Evolutionary conservation across 2,888 invertebrate species (phyloP).

Genomic region (Hedya salicella): DNA sequence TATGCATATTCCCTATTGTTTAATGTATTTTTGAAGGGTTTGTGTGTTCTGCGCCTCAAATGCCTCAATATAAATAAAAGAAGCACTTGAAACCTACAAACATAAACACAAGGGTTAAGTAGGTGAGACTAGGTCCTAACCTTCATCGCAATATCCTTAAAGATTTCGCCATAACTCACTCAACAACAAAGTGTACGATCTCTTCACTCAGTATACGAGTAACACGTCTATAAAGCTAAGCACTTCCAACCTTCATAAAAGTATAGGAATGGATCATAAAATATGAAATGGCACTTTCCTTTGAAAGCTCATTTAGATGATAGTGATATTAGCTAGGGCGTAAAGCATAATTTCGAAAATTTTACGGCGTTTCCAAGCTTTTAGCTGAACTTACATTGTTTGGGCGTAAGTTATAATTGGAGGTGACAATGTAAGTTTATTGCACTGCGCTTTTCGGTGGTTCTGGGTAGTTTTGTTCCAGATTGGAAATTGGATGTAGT

Average conservation of each 20-base stretch:
- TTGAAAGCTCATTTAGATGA: slow-evolving; percentile 43
- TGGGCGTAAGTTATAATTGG: slow-evolving; percentile 28
- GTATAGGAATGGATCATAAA: slow-evolving; percentile 44
- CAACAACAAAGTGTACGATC: slow-evolving; percentile 39
- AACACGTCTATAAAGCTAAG: slow-evolving; percentile 43
- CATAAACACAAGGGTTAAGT: too few relatives aligned
- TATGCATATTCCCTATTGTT: too few relatives aligned
- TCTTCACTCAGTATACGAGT: slow-evolving; percentile 28
- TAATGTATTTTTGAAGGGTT: too few relatives aligned
- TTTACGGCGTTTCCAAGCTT: slow-evolving; percentile 23
- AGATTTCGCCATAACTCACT: slow-evolving; percentile 23
- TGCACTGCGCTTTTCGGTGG: slow-evolving; percentile 2
- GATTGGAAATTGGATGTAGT: neutral
- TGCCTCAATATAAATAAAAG: too few relatives aligned
- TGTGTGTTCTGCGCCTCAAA: too few relatives aligned
- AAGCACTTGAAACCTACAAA: too few relatives aligned
- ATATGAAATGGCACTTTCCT: slow-evolving; percentile 44
- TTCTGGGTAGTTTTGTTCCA: slow-evolving; percentile 3
- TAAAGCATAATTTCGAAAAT: slow-evolving; percentile 42
- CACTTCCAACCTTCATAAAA: slow-evolving; percentile 45
- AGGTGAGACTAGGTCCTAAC: slow-evolving; percentile 17
- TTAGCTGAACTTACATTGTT: slow-evolving; percentile 34
- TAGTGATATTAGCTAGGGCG: slow-evolving; percentile 39
- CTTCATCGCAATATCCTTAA: slow-evolving; percentile 20
- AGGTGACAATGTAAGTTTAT: slow-evolving; percentile 29